Base-by-base conservation (phyloP, 2,797 vertebrate species). In the Enteromius argenteus region DNA sequence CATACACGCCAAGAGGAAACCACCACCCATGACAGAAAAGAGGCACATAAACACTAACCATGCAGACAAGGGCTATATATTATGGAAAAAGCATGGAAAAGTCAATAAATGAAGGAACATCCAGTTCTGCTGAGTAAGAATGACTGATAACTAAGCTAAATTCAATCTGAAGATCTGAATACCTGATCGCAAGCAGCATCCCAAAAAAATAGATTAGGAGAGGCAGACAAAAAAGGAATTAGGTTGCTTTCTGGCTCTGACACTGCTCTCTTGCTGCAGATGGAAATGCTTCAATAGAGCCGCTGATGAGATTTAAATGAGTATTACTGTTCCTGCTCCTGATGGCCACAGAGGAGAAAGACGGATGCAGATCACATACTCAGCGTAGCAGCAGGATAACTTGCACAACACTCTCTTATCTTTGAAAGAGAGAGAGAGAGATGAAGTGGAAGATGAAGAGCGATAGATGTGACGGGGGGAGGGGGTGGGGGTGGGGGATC, bases 301-400 rank as follows among this genome's bases (percentile, higher is more conserved):
- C 53, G 76, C 85, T 89, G 83, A 89, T 87, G 86, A 86, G 85
- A 86, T 87, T 89, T 89, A 86, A 87, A 87, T 87, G 86, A 87
- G 76, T 81, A 86, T 81, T 80, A 87, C 42, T 85, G 80, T 73
- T 86, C 51, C 46, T 67, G 78, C 56, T 64, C 79, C 72, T 84
- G 79, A 79, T 62, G 49, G 68, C 35, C 44, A 32, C 76, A 75
- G 64, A 84, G 84, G 62, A 84, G 35, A 73, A 75, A 78, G 69
- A 87, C 17, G 17, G 79, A 83, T 81, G 78, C 80, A 68, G 77
- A 88, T 86, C 86, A 85, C 79, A 85, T 64, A 73, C 42, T 71
- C 84, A 15, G 62, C 5, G 14, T 58, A 79, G 74, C 51, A 62
- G 67, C 81, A 75, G 68, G 23, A 78, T 64, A 68, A 81, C 76